A percentile compares a stretch with the other conserved stretches of the same genome.
Conservation (phyloP, 2,888 invertebrate genomes). For the Mesopsocus fuscifrons region DNA sequence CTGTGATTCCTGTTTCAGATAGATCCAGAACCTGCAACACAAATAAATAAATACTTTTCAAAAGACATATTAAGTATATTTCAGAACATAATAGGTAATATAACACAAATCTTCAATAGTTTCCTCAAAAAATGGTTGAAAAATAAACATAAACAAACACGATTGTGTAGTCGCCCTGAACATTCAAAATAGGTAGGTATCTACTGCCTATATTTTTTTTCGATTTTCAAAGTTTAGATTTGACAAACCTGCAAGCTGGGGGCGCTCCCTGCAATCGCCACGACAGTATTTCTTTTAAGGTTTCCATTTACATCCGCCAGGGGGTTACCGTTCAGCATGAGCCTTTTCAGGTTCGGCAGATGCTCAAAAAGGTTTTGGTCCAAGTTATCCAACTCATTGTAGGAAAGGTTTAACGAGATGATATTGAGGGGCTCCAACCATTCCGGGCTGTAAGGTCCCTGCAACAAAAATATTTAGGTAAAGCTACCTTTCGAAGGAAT, state of each 20-base stretch:
- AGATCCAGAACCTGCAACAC: constrained; percentile 40
- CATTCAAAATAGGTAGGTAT: no score
- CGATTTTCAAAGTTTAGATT: no score
- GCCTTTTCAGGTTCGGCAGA: constrained; percentile 38
- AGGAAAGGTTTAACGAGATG: constrained; percentile 39
- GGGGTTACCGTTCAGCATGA: constrained; percentile 57
- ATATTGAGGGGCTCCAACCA: constrained; percentile 39
- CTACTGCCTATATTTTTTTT: background rate
- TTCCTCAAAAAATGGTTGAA: no score
- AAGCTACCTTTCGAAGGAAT: no score
- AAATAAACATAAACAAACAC: no score
- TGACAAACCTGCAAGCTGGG: no score
- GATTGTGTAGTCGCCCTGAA: no score
- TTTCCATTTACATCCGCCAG: constrained; percentile 22
- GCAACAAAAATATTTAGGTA: constrained; percentile 18
- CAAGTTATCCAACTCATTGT: constrained; percentile 52
- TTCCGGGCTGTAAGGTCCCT: constrained; percentile 38
- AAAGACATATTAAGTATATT: no score
- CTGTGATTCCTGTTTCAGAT: constrained; percentile 40
- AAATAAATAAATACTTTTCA: constrained; percentile 4
- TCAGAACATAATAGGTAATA: no score
- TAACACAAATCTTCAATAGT: no score
- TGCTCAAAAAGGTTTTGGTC: constrained; percentile 58
- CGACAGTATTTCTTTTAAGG: background rate
- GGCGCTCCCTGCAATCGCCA: no score